These are phyloP conservation scores for Eupithecia abbreviata DNA, from an alignment of 2,888 invertebrate species.

Conservation along the genomic window DNA sequence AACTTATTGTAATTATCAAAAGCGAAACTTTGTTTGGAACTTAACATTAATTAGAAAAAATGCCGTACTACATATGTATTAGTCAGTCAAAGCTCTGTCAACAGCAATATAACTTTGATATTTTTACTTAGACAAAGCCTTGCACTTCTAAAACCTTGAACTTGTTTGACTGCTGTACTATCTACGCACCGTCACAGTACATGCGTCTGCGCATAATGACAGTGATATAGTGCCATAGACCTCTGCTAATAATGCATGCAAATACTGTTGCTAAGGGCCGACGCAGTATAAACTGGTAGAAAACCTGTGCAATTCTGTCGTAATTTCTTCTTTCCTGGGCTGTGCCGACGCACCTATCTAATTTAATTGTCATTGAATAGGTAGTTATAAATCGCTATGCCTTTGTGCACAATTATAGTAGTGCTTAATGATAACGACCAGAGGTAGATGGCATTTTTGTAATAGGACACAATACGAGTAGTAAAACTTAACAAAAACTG, in stretches of 20 bases:
- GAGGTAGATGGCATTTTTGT: neutral
- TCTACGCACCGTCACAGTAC: conserved; percentile 39
- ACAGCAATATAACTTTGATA: neutral
- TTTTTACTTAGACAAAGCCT: neutral
- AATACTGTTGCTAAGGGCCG: conserved; percentile 20
- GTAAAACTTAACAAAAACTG: too few relatives aligned
- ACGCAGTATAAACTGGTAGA: neutral
- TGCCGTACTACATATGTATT: too few relatives aligned
- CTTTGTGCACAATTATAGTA: neutral
- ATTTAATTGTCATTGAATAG: neutral
- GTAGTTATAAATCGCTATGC: neutral
- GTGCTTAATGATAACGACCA: neutral
- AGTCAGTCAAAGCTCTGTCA: too few relatives aligned
- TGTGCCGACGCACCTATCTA: neutral
- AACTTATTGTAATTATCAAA: neutral
- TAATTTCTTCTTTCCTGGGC: conserved; percentile 1
- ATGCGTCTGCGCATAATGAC: conserved; percentile 34
- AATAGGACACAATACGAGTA: neutral
- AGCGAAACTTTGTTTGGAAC: neutral
- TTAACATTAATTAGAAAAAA: neutral
- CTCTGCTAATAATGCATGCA: conserved; percentile 34
- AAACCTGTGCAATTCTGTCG: neutral
- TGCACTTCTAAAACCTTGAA: conserved; percentile 29
- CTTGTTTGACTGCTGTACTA: conserved; percentile 27
- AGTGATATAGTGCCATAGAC: conserved; percentile 41